Evolutionary conservation across 2,888 invertebrate genomes (phyloP), one percentile per base, ranked within the genome.

Genomic region (Hipparchia sbordonii): DNA sequence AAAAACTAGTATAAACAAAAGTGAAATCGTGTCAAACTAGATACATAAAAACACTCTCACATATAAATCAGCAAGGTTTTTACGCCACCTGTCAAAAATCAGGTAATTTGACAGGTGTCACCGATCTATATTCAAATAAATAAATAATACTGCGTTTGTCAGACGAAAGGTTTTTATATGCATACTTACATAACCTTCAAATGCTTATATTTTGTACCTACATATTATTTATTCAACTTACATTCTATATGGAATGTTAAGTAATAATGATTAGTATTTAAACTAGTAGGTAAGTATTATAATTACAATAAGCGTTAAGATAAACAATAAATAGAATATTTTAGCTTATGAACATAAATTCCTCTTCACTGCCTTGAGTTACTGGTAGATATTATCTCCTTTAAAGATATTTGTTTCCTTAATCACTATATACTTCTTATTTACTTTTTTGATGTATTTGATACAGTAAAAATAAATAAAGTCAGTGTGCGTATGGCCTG

Each of bases 161-260:
- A 89, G 88, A 89, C 81, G 80, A 79, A 33, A 12, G 9, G 23
- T 77, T 73, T 76, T 77, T 10, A 57, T 56, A 10, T 33, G 23
- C 23, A 23, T 39, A 60, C 59, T 60, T 67, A 72, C 68, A 67
- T 65, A 67, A 45, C 67, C 71, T 73, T 79, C 84, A 88, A 88
- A 89, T 89, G 88, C 87, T 81, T 73, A 78, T 78, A 82, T 77
- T 89, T 89, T 89, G 89, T 89, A 89, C 89, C 72, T 74, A 85
- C 78, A 61, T 12, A 54, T 48, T 59, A 68, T 61, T 73, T 65
- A 78, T 69, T 71, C 69, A 78, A 77, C 79, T 79, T 79, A 80
- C 79, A 80, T 79, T 75, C 79, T 76, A 77, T 67, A 60, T 66
- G 76, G 74, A 74, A 71, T 74, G 76, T 72, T 52, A 45, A 57